Evolutionary conservation across 2,888 invertebrate species (phyloP).

Genomic region (Mesorhabditis sp.): DNA sequence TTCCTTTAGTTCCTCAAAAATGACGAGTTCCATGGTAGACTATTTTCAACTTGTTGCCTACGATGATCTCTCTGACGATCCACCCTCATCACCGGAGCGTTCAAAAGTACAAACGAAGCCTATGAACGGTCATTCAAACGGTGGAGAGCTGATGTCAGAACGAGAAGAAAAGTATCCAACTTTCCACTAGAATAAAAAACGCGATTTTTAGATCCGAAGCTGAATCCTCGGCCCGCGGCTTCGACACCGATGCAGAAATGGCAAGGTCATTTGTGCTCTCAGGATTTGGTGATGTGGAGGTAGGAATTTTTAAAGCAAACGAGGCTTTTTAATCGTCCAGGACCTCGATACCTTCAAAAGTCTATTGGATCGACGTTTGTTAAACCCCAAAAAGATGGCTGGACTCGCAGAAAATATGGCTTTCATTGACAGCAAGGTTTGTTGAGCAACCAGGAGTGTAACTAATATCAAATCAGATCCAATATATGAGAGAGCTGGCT

Average conservation of each 20-base stretch:
- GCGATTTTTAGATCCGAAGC: not conserved
- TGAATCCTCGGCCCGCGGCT: slow-evolving; percentile 8
- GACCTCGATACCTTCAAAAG: slow-evolving; percentile 23
- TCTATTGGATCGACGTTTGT: slow-evolving; percentile 15
- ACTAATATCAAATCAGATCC: slow-evolving; percentile 9
- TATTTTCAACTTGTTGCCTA: slow-evolving; percentile 50
- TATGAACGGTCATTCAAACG: not conserved
- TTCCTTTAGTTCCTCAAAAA: slow-evolving; percentile 23
- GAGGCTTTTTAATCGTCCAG: slow-evolving; percentile 12
- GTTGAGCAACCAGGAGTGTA: slow-evolving; percentile 12
- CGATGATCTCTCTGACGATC: slow-evolving; percentile 39
- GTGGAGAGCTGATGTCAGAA: not conserved
- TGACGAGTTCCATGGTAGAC: slow-evolving; percentile 47
- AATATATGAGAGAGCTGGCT: slow-evolving; percentile 15
- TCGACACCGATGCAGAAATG: slow-evolving; percentile 27
- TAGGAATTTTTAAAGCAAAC: not conserved
- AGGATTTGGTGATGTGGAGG: slow-evolving; percentile 30
- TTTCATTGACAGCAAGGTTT: slow-evolving; percentile 18
- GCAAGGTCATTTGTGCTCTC: slow-evolving; percentile 28
- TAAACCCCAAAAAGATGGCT: slow-evolving; percentile 10
- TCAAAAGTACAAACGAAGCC: not conserved
- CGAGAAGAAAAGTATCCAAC: not conserved
- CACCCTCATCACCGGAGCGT: slow-evolving; percentile 6
- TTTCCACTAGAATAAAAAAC: not conserved
- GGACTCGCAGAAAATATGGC: slow-evolving; percentile 14